A percentile compares a stretch with the other conserved stretches of the same genome.
Evolutionary conservation across 2,888 invertebrate genomes (phyloP).

Genomic region (Timandra comae): DNA sequence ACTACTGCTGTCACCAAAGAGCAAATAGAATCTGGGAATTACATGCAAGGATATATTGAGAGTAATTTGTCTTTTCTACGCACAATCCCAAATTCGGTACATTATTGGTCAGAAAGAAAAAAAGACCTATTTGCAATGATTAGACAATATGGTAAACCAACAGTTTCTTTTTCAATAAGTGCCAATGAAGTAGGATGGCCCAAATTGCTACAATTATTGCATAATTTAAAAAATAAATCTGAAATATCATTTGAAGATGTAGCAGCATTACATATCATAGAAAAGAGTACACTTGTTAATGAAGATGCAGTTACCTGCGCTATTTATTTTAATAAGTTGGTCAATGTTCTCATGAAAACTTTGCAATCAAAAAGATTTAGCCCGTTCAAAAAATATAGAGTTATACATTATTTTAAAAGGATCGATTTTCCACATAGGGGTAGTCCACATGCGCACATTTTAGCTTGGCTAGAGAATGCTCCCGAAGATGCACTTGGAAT

Average conservation of each 20-base stretch:
- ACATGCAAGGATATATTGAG: conserved; percentile 23
- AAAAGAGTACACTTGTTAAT: conserved; percentile 19
- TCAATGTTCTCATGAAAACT: conserved; percentile 22
- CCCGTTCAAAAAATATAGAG: conserved; percentile 28
- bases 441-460: conserved; percentile 27
- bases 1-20: conserved; percentile 26
- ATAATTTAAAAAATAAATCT: conserved; percentile 2
- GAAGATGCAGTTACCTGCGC: conserved; percentile 27
- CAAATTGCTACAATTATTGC: conserved; percentile 17
- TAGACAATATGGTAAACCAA: conserved; percentile 37
- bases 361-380: conserved; percentile 24
- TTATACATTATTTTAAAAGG: conserved; percentile 27
- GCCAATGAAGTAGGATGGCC: conserved; percentile 34
- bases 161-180: conserved; percentile 34
- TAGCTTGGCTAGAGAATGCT: conserved; percentile 34
- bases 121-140: conserved; percentile 40
- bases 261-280: conserved; percentile 7
- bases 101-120: conserved; percentile 32
- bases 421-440: conserved; percentile 34
- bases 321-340: conserved; percentile 33
- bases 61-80: conserved; percentile 28
- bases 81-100: conserved; percentile 30
- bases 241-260: conserved; percentile 4
- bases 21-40: conserved; percentile 26
- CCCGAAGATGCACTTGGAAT: conserved; percentile 16